Evolutionary conservation across 2,797 vertebrate genomes (phyloP).

Genomic region (Nyctibius grandis): DNA sequence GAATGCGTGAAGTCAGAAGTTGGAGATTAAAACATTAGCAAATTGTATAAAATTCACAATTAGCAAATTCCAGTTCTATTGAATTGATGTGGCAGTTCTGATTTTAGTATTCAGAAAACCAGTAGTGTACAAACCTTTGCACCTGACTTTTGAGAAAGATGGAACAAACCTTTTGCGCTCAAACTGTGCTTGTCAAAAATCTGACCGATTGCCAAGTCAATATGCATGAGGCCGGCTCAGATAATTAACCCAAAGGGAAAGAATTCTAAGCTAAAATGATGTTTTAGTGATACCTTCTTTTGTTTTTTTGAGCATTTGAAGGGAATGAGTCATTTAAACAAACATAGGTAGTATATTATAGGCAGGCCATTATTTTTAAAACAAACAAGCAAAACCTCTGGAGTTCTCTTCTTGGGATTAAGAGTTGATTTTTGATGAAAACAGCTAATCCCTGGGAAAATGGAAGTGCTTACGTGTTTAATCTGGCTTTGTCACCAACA

Average conservation of each 20-base stretch:
- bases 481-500: not conserved
- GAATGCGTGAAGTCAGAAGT: not conserved
- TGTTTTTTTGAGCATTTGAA: not conserved
- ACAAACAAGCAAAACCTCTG: not conserved
- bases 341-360: not conserved
- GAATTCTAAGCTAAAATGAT: not conserved
- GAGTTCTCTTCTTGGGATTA: not conserved
- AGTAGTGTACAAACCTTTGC: not conserved
- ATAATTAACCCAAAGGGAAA: not conserved
- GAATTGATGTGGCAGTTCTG: not conserved
- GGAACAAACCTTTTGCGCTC: not conserved
- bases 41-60: not conserved
- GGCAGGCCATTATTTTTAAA: not conserved
- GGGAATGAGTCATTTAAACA: not conserved
- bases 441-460: not conserved
- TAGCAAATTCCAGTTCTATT: not conserved
- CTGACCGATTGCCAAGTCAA: not conserved
- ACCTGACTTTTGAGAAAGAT: not conserved
- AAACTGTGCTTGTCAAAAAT: not conserved
- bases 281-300: not conserved
- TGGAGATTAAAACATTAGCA: not conserved
- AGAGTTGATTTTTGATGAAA: not conserved
- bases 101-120: not conserved
- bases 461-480: not conserved
- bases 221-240: not conserved